phyloP scores from a whole-genome alignment of 2,888 invertebrate species.

The Lucinisca nassula region DNA sequence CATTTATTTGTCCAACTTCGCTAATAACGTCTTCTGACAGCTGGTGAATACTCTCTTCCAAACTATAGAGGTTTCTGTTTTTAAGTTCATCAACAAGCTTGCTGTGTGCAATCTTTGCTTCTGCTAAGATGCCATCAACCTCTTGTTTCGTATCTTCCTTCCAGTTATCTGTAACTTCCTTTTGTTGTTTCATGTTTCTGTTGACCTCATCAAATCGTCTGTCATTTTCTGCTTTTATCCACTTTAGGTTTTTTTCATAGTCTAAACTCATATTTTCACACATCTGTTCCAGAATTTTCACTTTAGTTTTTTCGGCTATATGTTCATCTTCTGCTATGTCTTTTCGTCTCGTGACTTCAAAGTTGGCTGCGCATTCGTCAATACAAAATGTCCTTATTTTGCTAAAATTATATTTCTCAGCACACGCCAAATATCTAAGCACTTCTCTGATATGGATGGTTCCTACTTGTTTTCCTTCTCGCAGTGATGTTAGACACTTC shows the following conservation, averaged over 20 bases:
- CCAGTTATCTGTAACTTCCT: constrained; percentile 40
- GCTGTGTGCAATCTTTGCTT: constrained; percentile 20
- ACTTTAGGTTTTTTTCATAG: constrained; percentile 34
- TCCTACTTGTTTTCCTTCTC: not conserved
- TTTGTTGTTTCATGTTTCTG: constrained; percentile 30
- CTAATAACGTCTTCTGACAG: not conserved
- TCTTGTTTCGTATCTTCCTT: constrained; percentile 41
- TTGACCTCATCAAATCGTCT: constrained; percentile 36
- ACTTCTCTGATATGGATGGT: constrained; percentile 16
- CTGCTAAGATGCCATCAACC: constrained; percentile 26
- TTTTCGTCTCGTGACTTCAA: constrained; percentile 11
- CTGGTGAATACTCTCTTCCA: constrained; percentile 10
- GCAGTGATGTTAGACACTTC: not conserved
- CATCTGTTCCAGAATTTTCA: constrained; percentile 48
- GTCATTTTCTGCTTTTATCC: constrained; percentile 36
- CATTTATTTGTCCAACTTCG: constrained; percentile 12
- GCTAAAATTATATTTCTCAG: constrained; percentile 42
- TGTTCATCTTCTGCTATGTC: constrained; percentile 41
- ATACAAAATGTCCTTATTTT: constrained; percentile 40
- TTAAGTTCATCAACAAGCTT: constrained; percentile 32
- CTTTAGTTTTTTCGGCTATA: constrained; percentile 48
- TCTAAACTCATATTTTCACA: constrained; percentile 41
- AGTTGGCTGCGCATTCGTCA: constrained; percentile 38
- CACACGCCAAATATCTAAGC: constrained; percentile 37
- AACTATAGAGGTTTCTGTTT: constrained; percentile 15